Conservation (phyloP, 37 sponge, comb jelly and placozoan genomes). For the Beroe forskalii region DNA sequence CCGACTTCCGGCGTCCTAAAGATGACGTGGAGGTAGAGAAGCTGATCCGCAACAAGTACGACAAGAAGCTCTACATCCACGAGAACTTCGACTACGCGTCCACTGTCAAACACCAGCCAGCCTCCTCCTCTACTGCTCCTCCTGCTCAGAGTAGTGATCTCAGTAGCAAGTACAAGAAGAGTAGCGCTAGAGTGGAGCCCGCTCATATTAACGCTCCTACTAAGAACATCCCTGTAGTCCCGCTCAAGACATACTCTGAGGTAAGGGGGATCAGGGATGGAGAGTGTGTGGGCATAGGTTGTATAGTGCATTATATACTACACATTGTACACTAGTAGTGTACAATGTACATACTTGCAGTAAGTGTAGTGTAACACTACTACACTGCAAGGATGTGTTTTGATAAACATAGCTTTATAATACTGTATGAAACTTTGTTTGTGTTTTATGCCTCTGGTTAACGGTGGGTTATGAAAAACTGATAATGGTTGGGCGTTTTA, state of each 20-base stretch:
- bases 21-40: slow-evolving; percentile 89
- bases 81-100: slow-evolving; percentile 60
- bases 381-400: too few relatives aligned
- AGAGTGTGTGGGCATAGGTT: too few relatives aligned
- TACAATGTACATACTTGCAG: too few relatives aligned
- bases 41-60: slow-evolving; percentile 89
- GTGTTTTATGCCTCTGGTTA: too few relatives aligned
- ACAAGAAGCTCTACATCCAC: slow-evolving; percentile 74
- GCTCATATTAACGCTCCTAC: slow-evolving; percentile 30
- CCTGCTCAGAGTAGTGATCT: neutral
- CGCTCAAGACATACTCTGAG: slow-evolving; percentile 30
- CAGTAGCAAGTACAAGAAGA: neutral
- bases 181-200: neutral
- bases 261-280: too few relatives aligned
- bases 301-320: too few relatives aligned
- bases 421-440: too few relatives aligned
- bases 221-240: slow-evolving; percentile 41
- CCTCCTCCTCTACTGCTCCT: neutral
- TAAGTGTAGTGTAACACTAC: too few relatives aligned
- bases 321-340: too few relatives aligned
- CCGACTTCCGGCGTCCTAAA: slow-evolving; percentile 78
- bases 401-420: too few relatives aligned
- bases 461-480: too few relatives aligned
- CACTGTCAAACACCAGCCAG: slow-evolving; percentile 13
- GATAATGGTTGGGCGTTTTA: too few relatives aligned